Evolutionary conservation across 2,113 vertebrate species (phyloP).

Genomic region (Chitala chitala): DNA sequence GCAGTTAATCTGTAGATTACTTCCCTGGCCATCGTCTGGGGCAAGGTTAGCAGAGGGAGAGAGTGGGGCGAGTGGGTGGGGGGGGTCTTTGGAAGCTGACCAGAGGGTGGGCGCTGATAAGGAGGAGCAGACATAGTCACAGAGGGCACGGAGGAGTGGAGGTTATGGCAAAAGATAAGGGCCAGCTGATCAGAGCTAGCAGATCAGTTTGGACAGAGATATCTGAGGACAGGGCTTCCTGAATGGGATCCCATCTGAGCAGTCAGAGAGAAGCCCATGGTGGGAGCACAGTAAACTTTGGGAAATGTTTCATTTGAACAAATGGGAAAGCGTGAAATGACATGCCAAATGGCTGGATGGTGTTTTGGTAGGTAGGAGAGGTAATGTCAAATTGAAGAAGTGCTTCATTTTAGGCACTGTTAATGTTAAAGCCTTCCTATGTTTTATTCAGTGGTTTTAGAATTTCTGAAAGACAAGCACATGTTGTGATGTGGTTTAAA

Average conservation of each 20-base stretch:
- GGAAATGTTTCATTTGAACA: background rate
- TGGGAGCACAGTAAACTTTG: background rate
- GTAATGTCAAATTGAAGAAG: background rate
- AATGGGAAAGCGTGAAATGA: background rate
- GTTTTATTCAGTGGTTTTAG: too few species aligned
- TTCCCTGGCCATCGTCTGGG: slow-evolving; percentile 36
- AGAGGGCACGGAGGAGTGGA: slow-evolving; percentile 31
- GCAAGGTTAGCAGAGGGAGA: slow-evolving; percentile 35
- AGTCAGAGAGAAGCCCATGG: background rate
- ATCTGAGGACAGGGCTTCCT: slow-evolving; percentile 58
- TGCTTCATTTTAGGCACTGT: too few species aligned
- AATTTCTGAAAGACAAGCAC: too few species aligned
- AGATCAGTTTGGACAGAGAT: slow-evolving; percentile 54
- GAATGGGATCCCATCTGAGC: slow-evolving; percentile 33
- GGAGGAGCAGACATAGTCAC: slow-evolving; percentile 47
- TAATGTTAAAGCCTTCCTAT: too few species aligned
- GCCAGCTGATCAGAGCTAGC: slow-evolving; percentile 51
- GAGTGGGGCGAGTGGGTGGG: background rate
- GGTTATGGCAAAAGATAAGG: slow-evolving; percentile 56
- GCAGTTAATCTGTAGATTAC: background rate
- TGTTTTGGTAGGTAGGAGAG: background rate
- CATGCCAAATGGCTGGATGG: background rate
- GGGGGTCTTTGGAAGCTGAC: slow-evolving; percentile 49
- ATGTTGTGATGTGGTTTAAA: too few species aligned
- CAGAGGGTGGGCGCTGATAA: slow-evolving; percentile 57